Evolutionary conservation across 2,113 vertebrate species (phyloP), one percentile per base, ranked within the genome.

Genomic region (Sapayoa aenigma): DNA sequence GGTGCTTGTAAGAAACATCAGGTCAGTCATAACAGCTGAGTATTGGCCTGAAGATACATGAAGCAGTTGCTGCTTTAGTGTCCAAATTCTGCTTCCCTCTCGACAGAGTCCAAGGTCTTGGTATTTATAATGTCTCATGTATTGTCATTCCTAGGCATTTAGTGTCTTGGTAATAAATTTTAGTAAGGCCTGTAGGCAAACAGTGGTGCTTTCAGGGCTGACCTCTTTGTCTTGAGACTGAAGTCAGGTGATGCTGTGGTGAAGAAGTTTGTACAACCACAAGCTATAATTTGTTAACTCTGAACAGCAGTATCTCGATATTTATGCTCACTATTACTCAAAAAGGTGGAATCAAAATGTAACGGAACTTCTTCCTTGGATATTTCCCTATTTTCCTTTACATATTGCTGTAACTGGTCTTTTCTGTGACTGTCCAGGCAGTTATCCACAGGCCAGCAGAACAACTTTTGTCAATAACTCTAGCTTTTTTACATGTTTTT

Each of bases 141-240:
- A 22, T 93, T 84, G 15, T 52, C 3, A 1, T 76, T 75, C 53
- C 47, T 5, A 19, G 39, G 27, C 9, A 1, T 62, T 87, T 47
- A 27, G 8, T 86, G 17, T 66, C 35, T 28, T 31, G 9, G 41
- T 44, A 47, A 9, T 50, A 15, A 41, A 28, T 50, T 44, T 12
- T 7, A 14, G 8, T 0, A 0, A 78, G 75, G 33, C 6, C 11
- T 25, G 0, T 11, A 74, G 22, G 33, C 24, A 39, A 37, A 11
- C 22, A 5, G 5, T 56, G 39, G 1, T 59, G 4, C 35, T 52
- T 82, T 3, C 39, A 17, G 3, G 15, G 28, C 23, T 66, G 46
- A n/a, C 4, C 7, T n/a, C 35, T 49, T 83, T 33, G 19, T 47
- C 30, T 50, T 62, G 50, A 58, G 23, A 15, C 11, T 39, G 33